Percentiles rank a stretch among this genome's conserved stretches.
These are phyloP conservation scores for Entomyzon cyanotis DNA, from an alignment of 2,113 vertebrate species.

Conservation along the genomic window DNA sequence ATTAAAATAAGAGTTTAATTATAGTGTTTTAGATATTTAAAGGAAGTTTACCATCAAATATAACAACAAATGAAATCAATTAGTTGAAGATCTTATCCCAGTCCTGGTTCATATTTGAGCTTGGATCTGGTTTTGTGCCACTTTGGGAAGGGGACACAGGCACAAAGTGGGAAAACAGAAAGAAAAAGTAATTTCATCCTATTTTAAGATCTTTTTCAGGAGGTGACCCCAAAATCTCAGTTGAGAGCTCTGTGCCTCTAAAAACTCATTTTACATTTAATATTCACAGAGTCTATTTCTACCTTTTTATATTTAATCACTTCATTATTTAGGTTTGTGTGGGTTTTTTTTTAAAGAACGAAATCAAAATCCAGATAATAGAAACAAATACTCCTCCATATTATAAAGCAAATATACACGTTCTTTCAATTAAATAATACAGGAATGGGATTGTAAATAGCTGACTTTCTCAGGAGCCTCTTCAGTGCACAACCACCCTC, in stretches of 20 bases:
- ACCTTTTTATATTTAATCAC: neutral
- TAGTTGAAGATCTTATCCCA: neutral
- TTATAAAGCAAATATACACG: neutral
- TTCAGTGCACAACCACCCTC: neutral
- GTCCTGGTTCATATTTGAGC: neutral
- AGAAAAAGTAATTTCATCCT: neutral
- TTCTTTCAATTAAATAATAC: neutral
- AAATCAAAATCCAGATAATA: neutral
- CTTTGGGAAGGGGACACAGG: neutral
- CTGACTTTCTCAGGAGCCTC: neutral
- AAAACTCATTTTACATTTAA: neutral
- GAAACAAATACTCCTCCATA: neutral
- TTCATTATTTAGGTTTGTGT: neutral
- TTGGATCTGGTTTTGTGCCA: neutral
- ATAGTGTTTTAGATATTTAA: neutral
- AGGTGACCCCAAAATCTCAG: neutral
- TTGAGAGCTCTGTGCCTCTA: neutral
- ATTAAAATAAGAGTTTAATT: neutral
- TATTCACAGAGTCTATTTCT: neutral
- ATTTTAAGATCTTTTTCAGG: neutral
- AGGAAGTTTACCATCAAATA: neutral
- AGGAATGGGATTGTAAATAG: neutral
- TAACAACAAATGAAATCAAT: neutral
- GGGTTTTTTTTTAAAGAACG: rapidly evolving
- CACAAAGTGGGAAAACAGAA: neutral